Evolutionary conservation across 2,888 invertebrate species (phyloP).

Genomic region (Panzeria rudis): DNA sequence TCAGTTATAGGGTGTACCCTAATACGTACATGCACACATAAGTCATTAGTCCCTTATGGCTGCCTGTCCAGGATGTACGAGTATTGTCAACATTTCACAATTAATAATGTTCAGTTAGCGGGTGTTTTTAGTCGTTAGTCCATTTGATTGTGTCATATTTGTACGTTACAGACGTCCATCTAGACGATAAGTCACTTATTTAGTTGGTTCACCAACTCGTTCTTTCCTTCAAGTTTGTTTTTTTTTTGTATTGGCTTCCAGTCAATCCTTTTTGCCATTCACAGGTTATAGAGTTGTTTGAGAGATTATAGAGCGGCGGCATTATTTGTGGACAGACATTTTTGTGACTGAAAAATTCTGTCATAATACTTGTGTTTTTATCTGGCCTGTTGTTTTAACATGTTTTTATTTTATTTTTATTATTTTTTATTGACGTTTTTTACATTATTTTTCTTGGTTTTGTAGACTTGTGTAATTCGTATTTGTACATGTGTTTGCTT

Average conservation of each 20-base stretch:
- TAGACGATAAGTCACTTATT: constrained; percentile 71
- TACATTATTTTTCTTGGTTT: not conserved
- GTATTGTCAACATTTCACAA: constrained; percentile 72
- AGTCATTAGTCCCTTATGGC: constrained; percentile 34
- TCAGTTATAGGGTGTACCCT: not conserved
- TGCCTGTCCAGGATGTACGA: constrained; percentile 49
- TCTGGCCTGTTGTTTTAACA: constrained; percentile 59
- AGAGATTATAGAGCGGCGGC: constrained; percentile 33
- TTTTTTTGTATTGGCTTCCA: not conserved
- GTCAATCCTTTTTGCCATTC: constrained; percentile 27
- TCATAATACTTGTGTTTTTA: constrained; percentile 71
- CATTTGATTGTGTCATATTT: constrained; percentile 72
- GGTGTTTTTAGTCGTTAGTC: constrained; percentile 72
- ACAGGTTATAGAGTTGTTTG: constrained; percentile 20
- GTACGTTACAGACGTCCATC: constrained; percentile 70
- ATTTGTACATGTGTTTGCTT: constrained; percentile 51
- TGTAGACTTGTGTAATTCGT: constrained; percentile 57
- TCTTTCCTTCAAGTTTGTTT: not conserved
- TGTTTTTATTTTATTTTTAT: constrained; percentile 40
- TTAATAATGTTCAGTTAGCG: constrained; percentile 73
- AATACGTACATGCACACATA: not conserved
- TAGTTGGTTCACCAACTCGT: constrained; percentile 37
- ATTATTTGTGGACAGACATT: constrained; percentile 43
- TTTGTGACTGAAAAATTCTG: constrained; percentile 61
- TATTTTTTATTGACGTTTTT: constrained; percentile 21